Percentiles rank a stretch among this genome's conserved stretches.
Evolutionary conservation across 2,797 vertebrate genomes (phyloP).

Genomic region (Lemur catta): DNA sequence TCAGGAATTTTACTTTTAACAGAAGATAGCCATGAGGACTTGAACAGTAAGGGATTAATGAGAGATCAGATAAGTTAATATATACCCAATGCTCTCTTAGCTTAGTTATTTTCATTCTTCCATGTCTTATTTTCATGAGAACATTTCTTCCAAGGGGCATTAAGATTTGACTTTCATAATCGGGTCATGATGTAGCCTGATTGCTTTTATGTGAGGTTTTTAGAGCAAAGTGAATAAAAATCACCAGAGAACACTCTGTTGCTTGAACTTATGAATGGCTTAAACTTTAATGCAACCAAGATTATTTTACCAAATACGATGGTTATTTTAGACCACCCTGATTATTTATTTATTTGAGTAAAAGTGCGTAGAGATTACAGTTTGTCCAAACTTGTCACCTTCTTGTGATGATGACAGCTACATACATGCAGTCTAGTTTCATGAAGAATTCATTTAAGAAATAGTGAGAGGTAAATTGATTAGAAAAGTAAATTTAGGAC

Average conservation of each 20-base stretch:
- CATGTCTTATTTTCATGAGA: constrained; percentile 57
- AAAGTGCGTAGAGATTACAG: not conserved
- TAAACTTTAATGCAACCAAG: constrained; percentile 65
- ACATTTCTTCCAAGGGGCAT: constrained; percentile 40
- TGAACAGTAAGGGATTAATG: not conserved
- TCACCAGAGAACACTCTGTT: constrained; percentile 61
- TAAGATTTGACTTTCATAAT: constrained; percentile 73
- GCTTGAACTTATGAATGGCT: constrained; percentile 69
- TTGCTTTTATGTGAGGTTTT: constrained; percentile 75
- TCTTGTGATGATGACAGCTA: not conserved
- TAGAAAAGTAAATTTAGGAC: constrained; percentile 12
- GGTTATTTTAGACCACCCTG: constrained; percentile 56
- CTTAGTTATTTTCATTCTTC: constrained; percentile 52
- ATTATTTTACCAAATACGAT: constrained; percentile 61
- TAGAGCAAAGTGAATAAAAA: constrained; percentile 70
- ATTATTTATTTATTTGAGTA: not conserved
- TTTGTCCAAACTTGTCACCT: not conserved
- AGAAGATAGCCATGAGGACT: not conserved
- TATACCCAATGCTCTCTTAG: not conserved
- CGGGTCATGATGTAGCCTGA: constrained; percentile 67
- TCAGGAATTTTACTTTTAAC: not conserved
- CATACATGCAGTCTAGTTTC: not conserved
- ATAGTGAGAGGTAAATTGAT: not conserved
- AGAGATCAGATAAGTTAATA: not conserved
- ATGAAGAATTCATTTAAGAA: not conserved